Conservation (phyloP, 2,113 vertebrate genomes). For the Puffinus mauretanicus region DNA sequence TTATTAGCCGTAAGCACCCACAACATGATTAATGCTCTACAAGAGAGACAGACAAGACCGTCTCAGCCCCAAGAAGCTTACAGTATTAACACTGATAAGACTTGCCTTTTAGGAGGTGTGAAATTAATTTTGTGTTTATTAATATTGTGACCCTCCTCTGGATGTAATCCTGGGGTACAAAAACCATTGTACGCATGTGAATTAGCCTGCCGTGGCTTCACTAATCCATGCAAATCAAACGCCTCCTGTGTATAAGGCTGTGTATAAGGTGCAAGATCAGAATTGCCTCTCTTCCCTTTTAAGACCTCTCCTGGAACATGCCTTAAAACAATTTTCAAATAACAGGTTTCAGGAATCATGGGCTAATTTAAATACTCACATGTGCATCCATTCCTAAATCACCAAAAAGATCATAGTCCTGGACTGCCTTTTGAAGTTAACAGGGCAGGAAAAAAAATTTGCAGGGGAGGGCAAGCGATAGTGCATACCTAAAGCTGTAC, state of each 20-base stretch:
- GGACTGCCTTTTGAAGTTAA: background rate
- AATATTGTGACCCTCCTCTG: background rate
- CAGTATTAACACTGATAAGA: background rate
- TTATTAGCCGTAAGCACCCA: constrained; percentile 15
- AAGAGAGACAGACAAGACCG: background rate
- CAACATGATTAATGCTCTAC: constrained; percentile 47
- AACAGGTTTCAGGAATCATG: background rate
- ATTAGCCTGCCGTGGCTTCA: background rate
- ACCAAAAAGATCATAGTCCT: background rate
- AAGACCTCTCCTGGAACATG: background rate
- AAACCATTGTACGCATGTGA: background rate
- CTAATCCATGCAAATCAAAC: background rate
- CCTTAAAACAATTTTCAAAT: background rate
- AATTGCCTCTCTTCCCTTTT: background rate
- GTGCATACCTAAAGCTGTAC: background rate
- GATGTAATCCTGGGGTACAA: background rate
- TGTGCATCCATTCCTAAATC: background rate
- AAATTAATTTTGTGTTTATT: constrained; percentile 41
- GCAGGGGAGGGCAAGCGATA: background rate
- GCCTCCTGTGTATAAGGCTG: background rate
- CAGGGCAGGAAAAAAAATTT: background rate
- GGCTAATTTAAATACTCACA: background rate
- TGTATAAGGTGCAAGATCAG: background rate
- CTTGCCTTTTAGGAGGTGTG: constrained; percentile 2
- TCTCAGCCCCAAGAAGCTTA: constrained; percentile 9